Evolutionary conservation across 2,888 invertebrate genomes (phyloP).

Genomic region (Alloscopus bannaensis): DNA sequence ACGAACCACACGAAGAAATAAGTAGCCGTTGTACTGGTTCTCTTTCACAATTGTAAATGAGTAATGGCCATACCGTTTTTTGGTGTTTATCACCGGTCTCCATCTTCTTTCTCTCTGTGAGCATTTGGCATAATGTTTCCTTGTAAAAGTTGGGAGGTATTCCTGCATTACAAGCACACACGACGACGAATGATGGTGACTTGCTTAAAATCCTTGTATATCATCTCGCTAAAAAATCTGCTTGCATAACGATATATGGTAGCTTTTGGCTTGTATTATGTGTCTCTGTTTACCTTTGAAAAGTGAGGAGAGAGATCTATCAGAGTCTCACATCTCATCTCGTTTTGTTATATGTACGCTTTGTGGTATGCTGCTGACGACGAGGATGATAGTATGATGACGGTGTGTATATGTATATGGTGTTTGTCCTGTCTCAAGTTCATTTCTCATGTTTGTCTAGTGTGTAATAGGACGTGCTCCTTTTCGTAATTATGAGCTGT

Average conservation of each 20-base stretch:
- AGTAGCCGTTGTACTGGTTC: too few species aligned
- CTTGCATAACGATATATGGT: neutral
- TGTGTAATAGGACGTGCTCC: constrained; percentile 59
- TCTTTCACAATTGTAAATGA: too few species aligned
- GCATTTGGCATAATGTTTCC: constrained; percentile 10
- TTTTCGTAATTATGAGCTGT: constrained; percentile 59
- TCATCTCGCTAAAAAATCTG: neutral
- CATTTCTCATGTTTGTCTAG: constrained; percentile 58
- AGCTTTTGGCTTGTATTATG: neutral
- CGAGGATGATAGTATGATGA: too few species aligned
- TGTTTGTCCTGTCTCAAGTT: constrained; percentile 58
- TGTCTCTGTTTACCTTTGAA: neutral
- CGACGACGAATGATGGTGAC: too few species aligned
- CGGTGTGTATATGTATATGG: constrained; percentile 25
- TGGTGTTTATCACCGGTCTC: too few species aligned
- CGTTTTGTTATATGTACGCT: neutral
- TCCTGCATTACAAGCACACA: too few species aligned
- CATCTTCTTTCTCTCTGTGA: neutral
- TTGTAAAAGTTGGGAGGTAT: constrained; percentile 5
- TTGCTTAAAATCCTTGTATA: too few species aligned
- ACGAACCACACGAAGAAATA: too few species aligned
- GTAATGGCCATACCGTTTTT: too few species aligned
- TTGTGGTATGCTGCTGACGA: too few species aligned
- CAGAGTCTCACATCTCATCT: neutral
- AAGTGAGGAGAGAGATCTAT: neutral